These are phyloP conservation scores for Pygmarrhopalites habei DNA, from an alignment of 1,140 invertebrate genomes.

Conservation along the genomic window DNA sequence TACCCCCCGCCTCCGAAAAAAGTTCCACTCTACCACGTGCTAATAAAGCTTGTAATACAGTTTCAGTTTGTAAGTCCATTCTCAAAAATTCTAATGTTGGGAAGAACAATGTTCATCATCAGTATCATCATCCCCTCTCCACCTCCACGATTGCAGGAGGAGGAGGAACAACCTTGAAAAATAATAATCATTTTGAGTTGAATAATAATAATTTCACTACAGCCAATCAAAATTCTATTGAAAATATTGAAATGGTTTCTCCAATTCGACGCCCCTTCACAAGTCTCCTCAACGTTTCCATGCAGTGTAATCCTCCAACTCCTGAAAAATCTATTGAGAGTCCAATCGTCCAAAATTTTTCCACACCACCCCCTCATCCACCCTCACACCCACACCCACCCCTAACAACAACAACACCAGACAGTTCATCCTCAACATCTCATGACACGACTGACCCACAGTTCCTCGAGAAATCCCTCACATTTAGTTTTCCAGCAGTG, in stretches of 20 bases:
- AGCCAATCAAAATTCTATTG: constrained; percentile 5
- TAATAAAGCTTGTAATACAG: no score
- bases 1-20: neutral
- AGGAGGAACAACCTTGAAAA: no score
- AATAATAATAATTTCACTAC: constrained; percentile 2
- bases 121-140: no score
- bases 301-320: neutral
- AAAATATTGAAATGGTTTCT: neutral
- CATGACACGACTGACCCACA: constrained; percentile 37
- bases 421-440: neutral
- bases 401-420: neutral
- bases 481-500: constrained; percentile 14
- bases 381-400: neutral
- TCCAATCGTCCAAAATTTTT: no score
- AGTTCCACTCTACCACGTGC: constrained; percentile 7
- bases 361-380: no score
- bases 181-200: neutral
- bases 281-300: neutral
- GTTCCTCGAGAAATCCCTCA: constrained; percentile 27
- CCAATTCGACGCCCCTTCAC: constrained; percentile 2
- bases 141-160: no score
- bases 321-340: constrained; percentile 4
- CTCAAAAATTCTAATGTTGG: neutral
- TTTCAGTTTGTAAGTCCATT: neutral
- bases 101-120: no score